Conservation (phyloP, 2,797 vertebrate species). For the Oryzias dopingdopingensis region DNA sequence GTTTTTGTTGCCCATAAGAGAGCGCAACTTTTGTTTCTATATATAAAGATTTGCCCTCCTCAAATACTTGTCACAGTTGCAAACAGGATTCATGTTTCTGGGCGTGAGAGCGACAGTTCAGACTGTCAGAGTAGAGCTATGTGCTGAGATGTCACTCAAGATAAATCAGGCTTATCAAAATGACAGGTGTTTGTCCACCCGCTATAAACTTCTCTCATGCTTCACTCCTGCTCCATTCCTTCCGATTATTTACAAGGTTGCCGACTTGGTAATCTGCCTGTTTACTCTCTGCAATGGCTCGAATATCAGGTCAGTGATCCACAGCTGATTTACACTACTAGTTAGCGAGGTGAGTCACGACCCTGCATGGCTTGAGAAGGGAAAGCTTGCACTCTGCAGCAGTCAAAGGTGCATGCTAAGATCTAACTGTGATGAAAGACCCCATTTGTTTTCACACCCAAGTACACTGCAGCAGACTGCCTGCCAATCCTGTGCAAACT, state of each 20-base stretch:
- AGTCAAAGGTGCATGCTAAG: conserved; percentile 49
- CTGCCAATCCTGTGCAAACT: conserved; percentile 26
- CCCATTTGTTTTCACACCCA: conserved; percentile 24
- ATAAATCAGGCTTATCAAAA: conserved; percentile 89
- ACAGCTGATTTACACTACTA: conserved; percentile 55
- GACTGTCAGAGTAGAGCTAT: conserved; percentile 78
- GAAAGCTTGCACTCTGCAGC: conserved; percentile 55
- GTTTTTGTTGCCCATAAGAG: conserved; percentile 16
- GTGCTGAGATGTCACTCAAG: conserved; percentile 78
- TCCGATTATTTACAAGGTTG: conserved; percentile 78
- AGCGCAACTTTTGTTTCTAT: conserved; percentile 10
- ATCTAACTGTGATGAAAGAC: conserved; percentile 61
- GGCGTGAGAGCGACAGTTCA: conserved; percentile 18
- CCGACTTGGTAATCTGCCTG: conserved; percentile 49
- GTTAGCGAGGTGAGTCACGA: conserved; percentile 75
- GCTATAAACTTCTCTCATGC: conserved; percentile 82
- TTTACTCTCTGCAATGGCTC: conserved; percentile 68
- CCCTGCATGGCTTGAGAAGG: conserved; percentile 44
- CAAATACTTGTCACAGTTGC: conserved; percentile 16
- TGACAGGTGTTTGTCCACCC: conserved; percentile 91
- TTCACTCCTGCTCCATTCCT: conserved; percentile 61
- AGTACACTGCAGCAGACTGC: conserved; percentile 24
- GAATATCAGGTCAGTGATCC: conserved; percentile 63
- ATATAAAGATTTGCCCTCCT: conserved; percentile 29
- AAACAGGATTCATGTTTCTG: conserved; percentile 27